Conservation (phyloP, 1,140 invertebrate species). For the Araneus ventricosus region DNA sequence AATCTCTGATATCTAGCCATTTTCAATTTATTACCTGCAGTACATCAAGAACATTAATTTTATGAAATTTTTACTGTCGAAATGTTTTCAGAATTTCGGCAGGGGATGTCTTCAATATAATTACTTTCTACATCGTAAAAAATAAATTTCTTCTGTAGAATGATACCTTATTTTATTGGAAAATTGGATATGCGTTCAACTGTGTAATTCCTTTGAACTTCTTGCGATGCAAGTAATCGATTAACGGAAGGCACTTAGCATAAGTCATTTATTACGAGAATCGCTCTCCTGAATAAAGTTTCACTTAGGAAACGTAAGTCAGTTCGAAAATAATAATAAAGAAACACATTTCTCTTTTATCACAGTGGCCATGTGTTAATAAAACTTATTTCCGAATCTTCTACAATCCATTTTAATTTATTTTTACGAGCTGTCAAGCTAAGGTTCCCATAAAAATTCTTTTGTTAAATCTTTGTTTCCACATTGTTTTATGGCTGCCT, state of each 20-base stretch:
- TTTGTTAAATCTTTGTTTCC: neutral
- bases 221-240: neutral
- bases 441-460: neutral
- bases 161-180: neutral
- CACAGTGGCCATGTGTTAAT: neutral
- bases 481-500: neutral
- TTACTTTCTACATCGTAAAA: neutral
- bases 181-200: neutral
- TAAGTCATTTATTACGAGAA: neutral
- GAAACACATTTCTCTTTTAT: neutral
- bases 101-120: neutral
- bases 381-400: neutral
- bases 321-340: neutral
- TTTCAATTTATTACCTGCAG: too few species aligned
- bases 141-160: neutral
- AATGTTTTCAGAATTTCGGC: too few species aligned
- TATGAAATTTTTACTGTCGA: too few species aligned
- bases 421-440: neutral
- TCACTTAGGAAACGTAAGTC: neutral
- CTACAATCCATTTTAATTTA: conserved; percentile 4
- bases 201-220: neutral
- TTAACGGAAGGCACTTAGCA: neutral
- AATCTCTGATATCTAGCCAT: too few species aligned
- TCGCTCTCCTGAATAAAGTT: neutral
- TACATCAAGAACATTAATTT: too few species aligned